Percentiles rank a stretch among this genome's conserved stretches.
Conservation (phyloP, 2,797 vertebrate genomes). For the Sebastes hubbsi region DNA sequence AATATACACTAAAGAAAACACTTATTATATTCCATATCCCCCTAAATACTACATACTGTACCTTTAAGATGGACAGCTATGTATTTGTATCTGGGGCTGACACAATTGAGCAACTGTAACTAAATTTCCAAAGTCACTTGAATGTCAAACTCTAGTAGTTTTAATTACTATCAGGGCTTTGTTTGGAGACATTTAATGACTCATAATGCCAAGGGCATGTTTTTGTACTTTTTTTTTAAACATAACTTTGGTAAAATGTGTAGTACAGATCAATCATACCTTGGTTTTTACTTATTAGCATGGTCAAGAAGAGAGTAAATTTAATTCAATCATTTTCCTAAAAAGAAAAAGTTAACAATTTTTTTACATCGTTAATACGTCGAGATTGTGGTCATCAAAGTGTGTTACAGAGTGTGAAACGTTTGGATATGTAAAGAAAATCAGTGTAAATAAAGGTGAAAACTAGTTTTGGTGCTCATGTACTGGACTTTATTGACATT, state of each 20-base stretch:
- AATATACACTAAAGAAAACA: background rate
- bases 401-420: background rate
- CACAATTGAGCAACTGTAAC: background rate
- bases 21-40: too few relatives aligned
- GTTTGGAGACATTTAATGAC: background rate
- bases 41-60: too few relatives aligned
- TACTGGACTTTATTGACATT: slow-evolving; percentile 83
- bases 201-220: background rate
- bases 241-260: background rate
- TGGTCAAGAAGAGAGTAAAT: background rate
- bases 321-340: background rate
- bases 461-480: slow-evolving; percentile 66
- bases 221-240: background rate
- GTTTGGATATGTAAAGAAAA: background rate
- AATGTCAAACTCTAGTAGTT: background rate
- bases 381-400: background rate
- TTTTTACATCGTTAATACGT: too few relatives aligned
- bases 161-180: background rate
- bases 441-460: background rate
- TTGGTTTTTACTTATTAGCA: background rate
- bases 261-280: background rate
- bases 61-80: background rate
- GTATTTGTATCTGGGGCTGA: background rate
- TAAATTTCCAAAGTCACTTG: background rate
- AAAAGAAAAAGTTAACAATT: too few relatives aligned